Conservation (phyloP, 2,113 vertebrate genomes). For the Dolichallabes microphthalmus region DNA sequence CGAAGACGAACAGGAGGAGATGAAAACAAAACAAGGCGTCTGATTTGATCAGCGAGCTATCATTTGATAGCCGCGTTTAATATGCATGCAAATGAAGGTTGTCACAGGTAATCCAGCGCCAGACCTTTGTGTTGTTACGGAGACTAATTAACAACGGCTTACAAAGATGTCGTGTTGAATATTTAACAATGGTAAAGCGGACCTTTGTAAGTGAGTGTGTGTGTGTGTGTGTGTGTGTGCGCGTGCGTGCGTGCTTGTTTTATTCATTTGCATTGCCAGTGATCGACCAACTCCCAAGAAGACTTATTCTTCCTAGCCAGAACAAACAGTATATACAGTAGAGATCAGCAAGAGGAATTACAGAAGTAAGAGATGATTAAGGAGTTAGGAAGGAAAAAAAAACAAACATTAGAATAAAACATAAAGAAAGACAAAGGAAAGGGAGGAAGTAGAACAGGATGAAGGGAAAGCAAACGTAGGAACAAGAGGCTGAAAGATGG, state of each 20-base stretch:
- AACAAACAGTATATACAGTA: too few species aligned
- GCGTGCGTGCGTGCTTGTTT: conserved; percentile 61
- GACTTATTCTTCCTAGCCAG: background rate
- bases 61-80: conserved; percentile 52
- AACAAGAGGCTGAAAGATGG: background rate
- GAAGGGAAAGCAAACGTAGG: background rate
- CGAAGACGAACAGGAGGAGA: conserved; percentile 11
- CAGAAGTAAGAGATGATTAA: background rate
- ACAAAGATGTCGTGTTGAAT: conserved; percentile 78
- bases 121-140: conserved; percentile 71
- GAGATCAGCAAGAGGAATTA: background rate
- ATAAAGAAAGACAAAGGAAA: background rate
- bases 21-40: conserved; percentile 48
- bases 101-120: conserved; percentile 61
- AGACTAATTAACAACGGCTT: conserved; percentile 77
- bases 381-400: background rate
- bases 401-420: background rate
- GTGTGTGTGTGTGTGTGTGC: conserved; percentile 64
- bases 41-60: conserved; percentile 56
- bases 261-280: conserved; percentile 74
- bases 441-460: background rate
- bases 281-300: conserved; percentile 57
- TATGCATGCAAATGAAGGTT: conserved; percentile 65
- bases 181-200: conserved; percentile 69
- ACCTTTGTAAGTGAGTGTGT: conserved; percentile 8